These are phyloP conservation scores for Setipinna tenuifilis DNA, from an alignment of 2,797 vertebrate species.

Conservation along the genomic window DNA sequence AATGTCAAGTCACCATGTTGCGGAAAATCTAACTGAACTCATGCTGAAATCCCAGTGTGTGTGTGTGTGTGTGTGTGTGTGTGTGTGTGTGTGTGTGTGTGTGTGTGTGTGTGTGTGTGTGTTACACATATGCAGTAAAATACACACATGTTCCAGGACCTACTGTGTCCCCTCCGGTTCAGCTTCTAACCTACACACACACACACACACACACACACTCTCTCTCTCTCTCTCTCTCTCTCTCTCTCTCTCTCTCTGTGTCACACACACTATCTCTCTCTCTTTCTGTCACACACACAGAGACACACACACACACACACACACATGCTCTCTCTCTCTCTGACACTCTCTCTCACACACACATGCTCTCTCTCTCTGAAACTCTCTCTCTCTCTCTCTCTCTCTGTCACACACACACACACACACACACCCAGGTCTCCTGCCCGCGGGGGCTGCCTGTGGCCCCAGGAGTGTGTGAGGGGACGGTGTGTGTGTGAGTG, in stretches of 20 bases:
- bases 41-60: background rate
- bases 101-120: too few species aligned
- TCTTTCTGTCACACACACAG: too few species aligned
- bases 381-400: background rate
- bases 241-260: too few species aligned
- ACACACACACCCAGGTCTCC: conserved; percentile 20
- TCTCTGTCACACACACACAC: background rate
- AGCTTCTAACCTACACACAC: too few species aligned
- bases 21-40: background rate
- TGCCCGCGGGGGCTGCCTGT: background rate
- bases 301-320: too few species aligned
- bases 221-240: too few species aligned
- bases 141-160: too few species aligned
- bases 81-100: too few species aligned
- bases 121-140: too few species aligned
- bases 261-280: conserved; percentile 49
- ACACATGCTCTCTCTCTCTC: conserved; percentile 49
- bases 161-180: too few species aligned
- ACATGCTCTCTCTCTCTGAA: background rate
- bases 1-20: background rate
- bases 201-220: background rate
- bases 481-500: too few species aligned
- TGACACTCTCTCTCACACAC: conserved; percentile 2
- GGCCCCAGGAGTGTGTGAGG: background rate
- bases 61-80: too few species aligned